Conservation (phyloP, 2,113 vertebrate genomes). For the Cygnus atratus region DNA sequence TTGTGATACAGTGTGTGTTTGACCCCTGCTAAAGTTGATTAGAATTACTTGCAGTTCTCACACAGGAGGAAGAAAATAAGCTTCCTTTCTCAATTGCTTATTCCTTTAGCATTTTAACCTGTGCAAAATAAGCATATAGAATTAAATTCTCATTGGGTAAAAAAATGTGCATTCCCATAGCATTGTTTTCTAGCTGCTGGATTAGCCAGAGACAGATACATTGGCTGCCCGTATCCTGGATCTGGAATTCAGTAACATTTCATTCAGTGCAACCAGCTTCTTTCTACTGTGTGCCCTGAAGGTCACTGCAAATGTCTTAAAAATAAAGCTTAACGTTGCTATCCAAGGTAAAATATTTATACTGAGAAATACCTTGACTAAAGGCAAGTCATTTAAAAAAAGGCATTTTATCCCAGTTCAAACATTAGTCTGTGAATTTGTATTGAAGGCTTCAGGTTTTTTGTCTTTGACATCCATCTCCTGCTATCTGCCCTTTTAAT, state of each 20-base stretch:
- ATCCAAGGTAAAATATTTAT: neutral
- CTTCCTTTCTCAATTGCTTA: neutral
- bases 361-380: neutral
- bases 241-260: neutral
- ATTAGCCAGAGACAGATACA: neutral
- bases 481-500: neutral
- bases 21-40: neutral
- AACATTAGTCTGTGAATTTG: neutral
- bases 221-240: neutral
- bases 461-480: neutral
- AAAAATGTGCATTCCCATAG: neutral
- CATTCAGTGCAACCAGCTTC: neutral
- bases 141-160: neutral
- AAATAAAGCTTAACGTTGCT: neutral
- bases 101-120: neutral
- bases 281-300: neutral
- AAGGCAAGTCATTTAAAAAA: neutral
- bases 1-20: neutral
- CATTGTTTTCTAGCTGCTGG: neutral
- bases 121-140: neutral
- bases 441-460: neutral
- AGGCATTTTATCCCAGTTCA: neutral
- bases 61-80: neutral
- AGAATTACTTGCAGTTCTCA: neutral
- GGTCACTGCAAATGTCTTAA: neutral